Evolutionary conservation across 2,797 vertebrate genomes (phyloP), one percentile per base, ranked within the genome.

Genomic region (Sebastes aleutianus): DNA sequence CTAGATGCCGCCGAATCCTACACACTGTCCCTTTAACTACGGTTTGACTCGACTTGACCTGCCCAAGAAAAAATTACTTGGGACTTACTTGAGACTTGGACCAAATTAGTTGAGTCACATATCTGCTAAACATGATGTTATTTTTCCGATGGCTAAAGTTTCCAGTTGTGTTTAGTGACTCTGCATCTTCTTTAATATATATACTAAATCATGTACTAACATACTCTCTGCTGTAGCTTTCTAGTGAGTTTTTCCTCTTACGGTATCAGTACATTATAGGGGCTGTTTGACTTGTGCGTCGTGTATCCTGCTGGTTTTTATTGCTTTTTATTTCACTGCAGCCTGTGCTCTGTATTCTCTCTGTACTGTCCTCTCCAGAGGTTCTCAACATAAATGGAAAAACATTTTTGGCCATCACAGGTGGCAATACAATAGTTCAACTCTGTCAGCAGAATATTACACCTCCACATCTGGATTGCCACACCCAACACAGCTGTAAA

Each of bases 381-480:
- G 22, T 58, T 74, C 29, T 59, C 5, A 47, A 58, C 73, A 43
- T 58, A 20, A 57, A 53, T 32, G 20, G 24, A 27, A 34, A 72
- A n/a, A 26, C 4, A 32, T 14, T 50, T 64, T 50, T 34, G n/a
- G 50, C 34, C n/a, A 57, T 83, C 47, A 77, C 67, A 77, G 26
- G 56, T 66, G 74, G 65, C 2, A 54, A 27, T 8, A 53, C 47
- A 64, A 67, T n/a, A 53, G 27, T 16, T 47, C 9, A 84, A 77
- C 50, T 47, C 18, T 9, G 32, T 57, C 53, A 70, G 24, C 59
- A 47, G 29, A 75, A 61, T 47, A 77, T 36, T 10, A 62, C 50
- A 76, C 20, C 6, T 72, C 66, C 57, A 76, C 58, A 69, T 83
- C 76, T 88, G 80, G 79, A 65, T 6, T 39, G 26, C 32, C 54